Base-by-base conservation (phyloP, 2,888 invertebrate species). In the Cordilura impudica region DNA sequence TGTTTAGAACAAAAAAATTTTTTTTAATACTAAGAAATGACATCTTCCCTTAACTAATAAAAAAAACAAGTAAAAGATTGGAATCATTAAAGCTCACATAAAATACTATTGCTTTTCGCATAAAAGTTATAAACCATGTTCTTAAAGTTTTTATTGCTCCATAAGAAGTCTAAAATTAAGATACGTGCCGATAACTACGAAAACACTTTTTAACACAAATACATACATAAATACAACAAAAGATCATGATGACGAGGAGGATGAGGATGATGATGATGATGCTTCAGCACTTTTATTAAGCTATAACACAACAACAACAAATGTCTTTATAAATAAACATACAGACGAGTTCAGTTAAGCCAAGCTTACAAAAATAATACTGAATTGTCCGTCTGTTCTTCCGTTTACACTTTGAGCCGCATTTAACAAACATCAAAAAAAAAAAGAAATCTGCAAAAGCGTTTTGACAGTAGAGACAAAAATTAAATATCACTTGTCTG, bases 401-500 rank as follows among this genome's bases (percentile, higher is more conserved):
- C 8, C 31, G 8, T 10, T 12, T 12, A 12, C 31, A 31, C 10
- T n/a, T n/a, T n/a, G n/a, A n/a, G n/a, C n/a, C n/a, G n/a, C n/a
- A n/a, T n/a, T n/a, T n/a, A n/a, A n/a, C n/a, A n/a, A n/a, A n/a
- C n/a, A n/a, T n/a, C n/a, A n/a, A n/a, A n/a, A n/a, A n/a, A n/a
- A n/a, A n/a, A n/a, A n/a, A n/a, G n/a, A n/a, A n/a, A n/a, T n/a
- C 31, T 8, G 29, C 1, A 1, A 29, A 29, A 2, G 35, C 19
- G 35, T 60, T 53, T 61, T 61, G 67, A 75, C 74, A 75, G 53
- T 31, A 16, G 45, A 66, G 43, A 43, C 31, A 16, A 60, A 60
- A 74, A 74, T 60, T 60, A 74, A 74, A 54, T 53, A 75, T 54
- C 35, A 23, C 31, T 56, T 54, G n/a, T n/a, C n/a, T n/a, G n/a